Evolutionary conservation across 2,113 vertebrate species (phyloP).

Genomic region (Ictalurus punctatus): DNA sequence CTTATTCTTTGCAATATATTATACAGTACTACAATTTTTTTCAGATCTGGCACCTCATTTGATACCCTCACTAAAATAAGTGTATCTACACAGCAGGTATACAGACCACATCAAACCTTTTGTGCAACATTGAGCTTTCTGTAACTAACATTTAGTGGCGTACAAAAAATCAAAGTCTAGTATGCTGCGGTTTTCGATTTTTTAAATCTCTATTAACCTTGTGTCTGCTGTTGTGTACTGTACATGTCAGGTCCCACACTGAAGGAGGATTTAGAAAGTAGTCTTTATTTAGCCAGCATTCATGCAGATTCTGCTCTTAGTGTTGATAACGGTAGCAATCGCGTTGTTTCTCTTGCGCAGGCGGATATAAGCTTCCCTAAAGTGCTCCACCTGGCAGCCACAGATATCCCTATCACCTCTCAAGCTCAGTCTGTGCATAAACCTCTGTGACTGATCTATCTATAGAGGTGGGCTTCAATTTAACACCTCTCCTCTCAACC

Average conservation of each 20-base stretch:
- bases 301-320: not conserved
- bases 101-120: not conserved
- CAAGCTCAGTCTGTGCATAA: not conserved
- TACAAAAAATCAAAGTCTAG: not conserved
- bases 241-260: not conserved
- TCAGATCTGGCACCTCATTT: not conserved
- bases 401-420: not conserved
- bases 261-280: not conserved
- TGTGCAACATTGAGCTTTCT: not conserved
- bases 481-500: not conserved
- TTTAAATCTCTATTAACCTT: not conserved
- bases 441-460: constrained; percentile 8
- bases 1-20: not conserved
- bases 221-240: not conserved
- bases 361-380: constrained; percentile 13
- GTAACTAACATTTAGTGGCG: not conserved
- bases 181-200: not conserved
- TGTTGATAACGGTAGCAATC: constrained; percentile 21
- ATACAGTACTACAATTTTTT: not conserved
- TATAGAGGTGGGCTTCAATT: not conserved
- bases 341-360: not conserved
- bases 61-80: too few relatives aligned
- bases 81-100: not conserved
- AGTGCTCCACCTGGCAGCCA: constrained; percentile 17
- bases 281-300: constrained; percentile 10